A percentile compares a stretch with the other conserved stretches of the same genome.
phyloP scores from a whole-genome alignment of 1,140 invertebrate genomes.

The Lucilia cuprina region DNA sequence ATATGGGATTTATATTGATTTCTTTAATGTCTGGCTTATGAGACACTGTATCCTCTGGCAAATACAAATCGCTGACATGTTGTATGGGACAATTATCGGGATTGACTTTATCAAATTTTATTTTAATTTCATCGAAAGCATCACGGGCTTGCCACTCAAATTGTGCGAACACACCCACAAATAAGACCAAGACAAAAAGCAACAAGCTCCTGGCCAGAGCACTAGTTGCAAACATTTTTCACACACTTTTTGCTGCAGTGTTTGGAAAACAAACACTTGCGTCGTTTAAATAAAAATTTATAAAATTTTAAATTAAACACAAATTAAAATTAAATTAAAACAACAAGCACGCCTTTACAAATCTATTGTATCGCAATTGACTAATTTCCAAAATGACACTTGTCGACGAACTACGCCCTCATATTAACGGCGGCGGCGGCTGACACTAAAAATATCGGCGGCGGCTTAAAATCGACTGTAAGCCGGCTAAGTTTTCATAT shows the following conservation, averaged over 20 bases:
- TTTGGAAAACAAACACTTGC: conserved; percentile 16
- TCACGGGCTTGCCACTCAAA: conserved; percentile 90
- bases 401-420: conserved; percentile 38
- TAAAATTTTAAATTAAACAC: conserved; percentile 32
- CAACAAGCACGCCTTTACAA: conserved; percentile 24
- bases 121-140: conserved; percentile 85
- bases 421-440: no score
- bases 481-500: no score
- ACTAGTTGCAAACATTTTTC: conserved; percentile 39
- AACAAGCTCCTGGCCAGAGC: conserved; percentile 57
- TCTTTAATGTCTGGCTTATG: conserved; percentile 95
- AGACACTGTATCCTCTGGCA: conserved; percentile 84
- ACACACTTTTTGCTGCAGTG: neutral
- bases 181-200: conserved; percentile 52
- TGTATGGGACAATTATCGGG: conserved; percentile 88
- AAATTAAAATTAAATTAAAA: conserved; percentile 29
- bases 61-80: conserved; percentile 81
- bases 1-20: conserved; percentile 93
- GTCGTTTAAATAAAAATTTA: neutral
- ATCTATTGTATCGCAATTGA: neutral
- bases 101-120: conserved; percentile 80
- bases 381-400: conserved; percentile 1
- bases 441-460: no score
- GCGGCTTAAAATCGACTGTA: no score
- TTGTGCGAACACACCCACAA: conserved; percentile 77